A percentile compares a stretch with the other conserved stretches of the same genome.
phyloP scores from a whole-genome alignment of 2,888 invertebrate genomes.

The Subacronicta megacephala region DNA sequence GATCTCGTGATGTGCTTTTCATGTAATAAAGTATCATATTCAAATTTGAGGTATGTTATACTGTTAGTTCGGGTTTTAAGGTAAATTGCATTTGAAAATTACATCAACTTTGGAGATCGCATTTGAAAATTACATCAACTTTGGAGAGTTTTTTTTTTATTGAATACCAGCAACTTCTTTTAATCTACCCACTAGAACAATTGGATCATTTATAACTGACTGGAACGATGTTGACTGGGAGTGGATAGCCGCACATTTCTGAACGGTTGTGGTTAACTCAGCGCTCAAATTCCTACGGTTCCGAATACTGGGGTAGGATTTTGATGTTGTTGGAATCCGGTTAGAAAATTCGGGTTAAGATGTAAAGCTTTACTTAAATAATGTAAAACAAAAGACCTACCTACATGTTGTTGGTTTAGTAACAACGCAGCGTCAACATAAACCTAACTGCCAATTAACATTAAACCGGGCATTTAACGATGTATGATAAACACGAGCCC shows the following conservation, averaged over 20 bases:
- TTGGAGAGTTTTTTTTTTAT: slow-evolving; percentile 6
- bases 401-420: neutral
- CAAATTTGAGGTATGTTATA: slow-evolving; percentile 13
- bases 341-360: too few relatives aligned
- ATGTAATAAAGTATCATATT: slow-evolving; percentile 22
- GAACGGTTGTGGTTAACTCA: slow-evolving; percentile 4
- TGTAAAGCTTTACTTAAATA: neutral
- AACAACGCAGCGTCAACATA: slow-evolving; percentile 19
- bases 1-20: slow-evolving; percentile 11
- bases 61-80: slow-evolving; percentile 17
- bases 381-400: neutral
- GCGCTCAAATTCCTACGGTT: neutral
- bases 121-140: slow-evolving; percentile 11
- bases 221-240: neutral
- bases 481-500: slow-evolving; percentile 39
- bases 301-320: neutral
- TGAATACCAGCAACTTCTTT: slow-evolving; percentile 8
- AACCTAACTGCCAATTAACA: slow-evolving; percentile 36
- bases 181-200: slow-evolving; percentile 11
- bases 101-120: slow-evolving; percentile 6
- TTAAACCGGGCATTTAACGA: slow-evolving; percentile 39
- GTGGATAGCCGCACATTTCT: slow-evolving; percentile 21
- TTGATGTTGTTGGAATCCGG: neutral
- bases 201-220: slow-evolving; percentile 17
- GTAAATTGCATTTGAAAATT: slow-evolving; percentile 17